A percentile compares a stretch with the other conserved stretches of the same genome.
Conservation (phyloP, 1,140 invertebrate species). For the Drosophila oshimai region DNA sequence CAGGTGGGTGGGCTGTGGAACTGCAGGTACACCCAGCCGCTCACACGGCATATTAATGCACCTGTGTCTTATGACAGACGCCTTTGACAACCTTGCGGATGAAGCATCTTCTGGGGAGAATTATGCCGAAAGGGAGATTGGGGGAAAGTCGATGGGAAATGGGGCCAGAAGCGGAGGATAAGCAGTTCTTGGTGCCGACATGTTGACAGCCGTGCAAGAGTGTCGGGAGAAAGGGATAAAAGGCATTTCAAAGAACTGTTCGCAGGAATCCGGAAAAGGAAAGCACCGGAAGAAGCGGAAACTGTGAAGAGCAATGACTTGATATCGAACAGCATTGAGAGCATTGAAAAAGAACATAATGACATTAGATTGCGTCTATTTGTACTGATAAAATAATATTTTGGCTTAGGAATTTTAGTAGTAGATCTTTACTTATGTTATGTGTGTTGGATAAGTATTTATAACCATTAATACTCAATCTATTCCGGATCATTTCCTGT, state of each 20-base stretch:
- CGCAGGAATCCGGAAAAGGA: neutral
- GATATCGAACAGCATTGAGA: neutral
- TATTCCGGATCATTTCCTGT: neutral
- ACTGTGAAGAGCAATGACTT: neutral
- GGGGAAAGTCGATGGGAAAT: neutral
- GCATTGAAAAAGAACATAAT: too few relatives aligned
- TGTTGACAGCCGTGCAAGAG: constrained; percentile 10
- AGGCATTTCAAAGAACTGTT: neutral
- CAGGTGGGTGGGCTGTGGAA: neutral
- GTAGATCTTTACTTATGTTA: too few relatives aligned
- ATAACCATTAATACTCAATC: too few relatives aligned
- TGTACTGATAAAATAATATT: neutral
- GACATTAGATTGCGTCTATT: too few relatives aligned
- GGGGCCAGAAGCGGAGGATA: constrained; percentile 2
- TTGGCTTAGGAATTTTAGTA: too few relatives aligned
- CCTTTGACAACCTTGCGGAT: constrained; percentile 19
- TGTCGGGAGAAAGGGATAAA: neutral
- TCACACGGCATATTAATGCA: constrained; percentile 4
- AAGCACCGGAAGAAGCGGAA: neutral
- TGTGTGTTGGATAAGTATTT: too few relatives aligned
- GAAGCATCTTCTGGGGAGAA: neutral
- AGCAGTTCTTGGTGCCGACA: constrained; percentile 15
- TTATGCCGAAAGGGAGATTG: neutral
- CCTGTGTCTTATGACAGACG: constrained; percentile 9
- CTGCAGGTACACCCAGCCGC: neutral